phyloP scores from a whole-genome alignment of 2,888 invertebrate genomes.

The Lasioglossum pauxillum region DNA sequence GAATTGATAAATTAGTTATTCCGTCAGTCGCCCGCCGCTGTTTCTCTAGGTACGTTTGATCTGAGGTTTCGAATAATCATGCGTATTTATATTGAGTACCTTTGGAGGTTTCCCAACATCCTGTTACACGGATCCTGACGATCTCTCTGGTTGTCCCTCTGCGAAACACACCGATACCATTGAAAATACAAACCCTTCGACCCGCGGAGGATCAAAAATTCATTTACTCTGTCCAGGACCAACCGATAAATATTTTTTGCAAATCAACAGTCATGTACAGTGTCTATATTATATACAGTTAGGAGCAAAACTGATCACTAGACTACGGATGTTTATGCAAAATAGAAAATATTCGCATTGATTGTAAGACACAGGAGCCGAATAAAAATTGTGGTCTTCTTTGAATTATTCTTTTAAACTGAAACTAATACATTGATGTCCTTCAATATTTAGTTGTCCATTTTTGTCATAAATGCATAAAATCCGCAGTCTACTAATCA shows the following conservation, averaged over 20 bases:
- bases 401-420: no score
- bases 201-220: neutral
- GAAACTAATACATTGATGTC: no score
- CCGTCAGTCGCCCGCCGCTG: conserved; percentile 79
- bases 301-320: no score
- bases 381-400: no score
- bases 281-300: no score
- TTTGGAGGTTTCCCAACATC: conserved; percentile 33
- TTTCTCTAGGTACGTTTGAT: conserved; percentile 76
- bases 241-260: neutral
- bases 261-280: no score
- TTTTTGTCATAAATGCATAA: no score
- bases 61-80: conserved; percentile 76
- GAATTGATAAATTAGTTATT: conserved; percentile 85
- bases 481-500: no score
- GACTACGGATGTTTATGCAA: no score
- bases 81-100: conserved; percentile 70
- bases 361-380: no score
- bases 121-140: conserved; percentile 7
- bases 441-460: no score
- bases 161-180: neutral
- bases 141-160: neutral
- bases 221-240: neutral
- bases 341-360: no score
- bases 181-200: conserved; percentile 10